phyloP scores from a whole-genome alignment of 2,888 invertebrate species.

The Hybos culiciformis region DNA sequence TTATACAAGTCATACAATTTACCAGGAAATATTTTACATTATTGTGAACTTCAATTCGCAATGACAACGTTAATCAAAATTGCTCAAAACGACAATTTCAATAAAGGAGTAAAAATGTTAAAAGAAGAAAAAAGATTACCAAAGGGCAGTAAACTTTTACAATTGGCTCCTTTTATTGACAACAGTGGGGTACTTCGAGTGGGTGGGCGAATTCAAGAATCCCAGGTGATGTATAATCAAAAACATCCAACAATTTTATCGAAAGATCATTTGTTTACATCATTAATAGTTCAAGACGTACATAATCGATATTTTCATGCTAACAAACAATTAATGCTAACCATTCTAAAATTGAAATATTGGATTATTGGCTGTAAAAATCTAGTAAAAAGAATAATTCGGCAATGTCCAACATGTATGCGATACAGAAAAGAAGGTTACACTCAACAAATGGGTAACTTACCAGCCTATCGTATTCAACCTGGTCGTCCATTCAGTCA shows the following conservation, averaged over 20 bases:
- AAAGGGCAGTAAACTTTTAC: background rate
- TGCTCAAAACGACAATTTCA: background rate
- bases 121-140: background rate
- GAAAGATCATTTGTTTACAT: conserved; percentile 2
- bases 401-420: background rate
- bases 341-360: conserved; percentile 1
- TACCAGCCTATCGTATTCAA: conserved; percentile 2
- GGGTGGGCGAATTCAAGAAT: conserved; percentile 5
- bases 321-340: conserved; percentile 4
- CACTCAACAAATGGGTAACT: conserved; percentile 2
- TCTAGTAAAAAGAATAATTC: background rate
- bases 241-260: conserved; percentile 10
- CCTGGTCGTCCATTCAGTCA: conserved; percentile 3
- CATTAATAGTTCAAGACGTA: background rate
- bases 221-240: conserved; percentile 2
- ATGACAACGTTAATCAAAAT: background rate
- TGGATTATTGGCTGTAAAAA: conserved; percentile 6
- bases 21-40: background rate
- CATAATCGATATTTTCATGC: too few relatives aligned
- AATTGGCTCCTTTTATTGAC: conserved; percentile 3
- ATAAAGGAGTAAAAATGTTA: background rate
- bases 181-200: conserved; percentile 3
- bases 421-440: background rate
- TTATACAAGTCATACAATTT: background rate
- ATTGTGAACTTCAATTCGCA: background rate